Percentiles rank a stretch among this genome's conserved stretches.
phyloP scores from a whole-genome alignment of 2,113 vertebrate species.

The Nyctereutes procyonoides region DNA sequence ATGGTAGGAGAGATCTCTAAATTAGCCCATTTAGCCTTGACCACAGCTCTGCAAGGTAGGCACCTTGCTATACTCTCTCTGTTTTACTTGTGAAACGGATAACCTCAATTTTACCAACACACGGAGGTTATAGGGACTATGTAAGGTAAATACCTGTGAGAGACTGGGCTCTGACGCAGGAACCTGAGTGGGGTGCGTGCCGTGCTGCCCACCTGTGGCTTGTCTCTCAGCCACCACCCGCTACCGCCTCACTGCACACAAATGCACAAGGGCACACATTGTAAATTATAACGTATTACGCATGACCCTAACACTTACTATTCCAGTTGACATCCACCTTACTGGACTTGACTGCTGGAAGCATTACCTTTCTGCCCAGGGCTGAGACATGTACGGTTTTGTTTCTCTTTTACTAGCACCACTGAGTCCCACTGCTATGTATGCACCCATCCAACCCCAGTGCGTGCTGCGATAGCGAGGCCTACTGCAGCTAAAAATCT shows the following conservation, averaged over 20 bases:
- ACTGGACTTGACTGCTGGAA: neutral
- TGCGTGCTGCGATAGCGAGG: neutral
- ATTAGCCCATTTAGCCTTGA: neutral
- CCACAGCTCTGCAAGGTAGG: neutral
- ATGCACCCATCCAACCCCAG: neutral
- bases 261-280: neutral
- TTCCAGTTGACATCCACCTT: conserved; percentile 16
- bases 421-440: neutral
- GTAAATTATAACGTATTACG: neutral
- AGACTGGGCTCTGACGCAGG: neutral
- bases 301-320: neutral
- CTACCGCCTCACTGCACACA: neutral
- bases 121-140: neutral
- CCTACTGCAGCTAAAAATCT: neutral
- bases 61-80: neutral
- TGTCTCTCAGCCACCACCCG: neutral
- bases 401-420: neutral
- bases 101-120: neutral
- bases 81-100: neutral
- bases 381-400: neutral
- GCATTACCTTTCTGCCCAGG: neutral
- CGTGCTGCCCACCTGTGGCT: neutral
- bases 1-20: neutral
- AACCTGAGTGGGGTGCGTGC: neutral
- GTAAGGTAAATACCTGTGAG: neutral